Conservation (phyloP, 2,113 vertebrate genomes). For the Catharus fuscescens region DNA sequence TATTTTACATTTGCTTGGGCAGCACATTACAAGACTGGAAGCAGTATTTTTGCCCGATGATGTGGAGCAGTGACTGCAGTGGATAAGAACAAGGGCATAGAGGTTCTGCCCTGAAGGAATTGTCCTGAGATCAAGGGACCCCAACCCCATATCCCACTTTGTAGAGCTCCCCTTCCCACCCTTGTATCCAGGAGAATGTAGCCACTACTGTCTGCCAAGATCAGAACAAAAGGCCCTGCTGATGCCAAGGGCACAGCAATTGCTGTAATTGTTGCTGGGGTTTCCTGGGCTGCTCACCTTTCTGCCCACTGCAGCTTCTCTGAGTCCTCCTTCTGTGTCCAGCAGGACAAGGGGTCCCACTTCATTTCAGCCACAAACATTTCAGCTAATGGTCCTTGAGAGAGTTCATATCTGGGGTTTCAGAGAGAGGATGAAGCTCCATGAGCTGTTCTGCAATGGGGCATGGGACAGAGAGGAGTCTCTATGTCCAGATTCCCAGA, state of each 20-base stretch:
- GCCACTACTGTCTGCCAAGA: neutral
- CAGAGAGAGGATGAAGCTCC: neutral
- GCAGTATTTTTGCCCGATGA: neutral
- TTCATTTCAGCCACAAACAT: neutral
- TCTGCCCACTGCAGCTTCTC: neutral
- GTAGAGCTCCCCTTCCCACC: neutral
- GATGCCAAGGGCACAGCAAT: neutral
- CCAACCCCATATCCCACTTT: neutral
- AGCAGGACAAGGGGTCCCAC: rapidly evolving
- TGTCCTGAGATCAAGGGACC: rapidly evolving
- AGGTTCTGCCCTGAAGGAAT: neutral
- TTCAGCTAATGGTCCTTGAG: neutral
- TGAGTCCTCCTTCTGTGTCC: neutral
- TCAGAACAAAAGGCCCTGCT: neutral
- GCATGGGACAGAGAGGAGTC: neutral
- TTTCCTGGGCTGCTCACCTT: neutral
- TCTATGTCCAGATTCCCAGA: neutral
- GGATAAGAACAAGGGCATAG: neutral
- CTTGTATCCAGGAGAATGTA: neutral
- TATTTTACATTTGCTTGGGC: constrained; percentile 60
- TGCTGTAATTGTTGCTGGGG: neutral
- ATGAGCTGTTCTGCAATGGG: neutral
- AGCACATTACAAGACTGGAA: constrained; percentile 29
- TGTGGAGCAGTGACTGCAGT: neutral
- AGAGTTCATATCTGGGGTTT: neutral